phyloP scores from a whole-genome alignment of 2,888 invertebrate species.

The Gari tellinella region DNA sequence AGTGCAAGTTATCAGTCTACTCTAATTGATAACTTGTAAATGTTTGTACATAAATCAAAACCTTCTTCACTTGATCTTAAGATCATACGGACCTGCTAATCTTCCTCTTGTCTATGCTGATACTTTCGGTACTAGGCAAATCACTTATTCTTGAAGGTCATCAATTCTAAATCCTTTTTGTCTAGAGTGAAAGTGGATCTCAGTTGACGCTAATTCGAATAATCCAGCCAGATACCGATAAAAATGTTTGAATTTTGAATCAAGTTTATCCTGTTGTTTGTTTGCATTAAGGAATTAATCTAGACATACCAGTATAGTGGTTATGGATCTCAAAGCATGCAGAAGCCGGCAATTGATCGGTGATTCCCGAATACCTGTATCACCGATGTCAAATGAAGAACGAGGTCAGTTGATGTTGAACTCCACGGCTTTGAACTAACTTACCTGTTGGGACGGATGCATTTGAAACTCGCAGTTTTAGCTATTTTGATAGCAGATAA shows the following conservation, averaged over 20 bases:
- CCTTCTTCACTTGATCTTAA: constrained; percentile 8
- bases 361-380: constrained; percentile 37
- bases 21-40: too few relatives aligned
- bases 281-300: constrained; percentile 62
- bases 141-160: constrained; percentile 53
- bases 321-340: constrained; percentile 41
- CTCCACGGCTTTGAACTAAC: not conserved
- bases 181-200: constrained; percentile 61
- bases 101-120: constrained; percentile 14
- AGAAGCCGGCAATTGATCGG: constrained; percentile 43
- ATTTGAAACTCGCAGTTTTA: too few relatives aligned
- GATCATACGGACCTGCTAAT: constrained; percentile 35
- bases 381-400: constrained; percentile 7
- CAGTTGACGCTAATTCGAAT: constrained; percentile 55
- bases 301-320: constrained; percentile 26
- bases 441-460: too few relatives aligned
- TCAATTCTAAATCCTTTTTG: constrained; percentile 60
- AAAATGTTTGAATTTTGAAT: constrained; percentile 61
- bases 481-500: too few relatives aligned
- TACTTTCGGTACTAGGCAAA: constrained; percentile 54
- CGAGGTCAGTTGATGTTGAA: constrained; percentile 4
- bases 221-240: constrained; percentile 53
- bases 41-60: too few relatives aligned
- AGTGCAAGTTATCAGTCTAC: too few relatives aligned
- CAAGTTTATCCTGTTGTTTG: constrained; percentile 60